A percentile compares a stretch with the other conserved stretches of the same genome.
phyloP scores from a whole-genome alignment of 2,888 invertebrate species.

The Agrochola lychnidis region DNA sequence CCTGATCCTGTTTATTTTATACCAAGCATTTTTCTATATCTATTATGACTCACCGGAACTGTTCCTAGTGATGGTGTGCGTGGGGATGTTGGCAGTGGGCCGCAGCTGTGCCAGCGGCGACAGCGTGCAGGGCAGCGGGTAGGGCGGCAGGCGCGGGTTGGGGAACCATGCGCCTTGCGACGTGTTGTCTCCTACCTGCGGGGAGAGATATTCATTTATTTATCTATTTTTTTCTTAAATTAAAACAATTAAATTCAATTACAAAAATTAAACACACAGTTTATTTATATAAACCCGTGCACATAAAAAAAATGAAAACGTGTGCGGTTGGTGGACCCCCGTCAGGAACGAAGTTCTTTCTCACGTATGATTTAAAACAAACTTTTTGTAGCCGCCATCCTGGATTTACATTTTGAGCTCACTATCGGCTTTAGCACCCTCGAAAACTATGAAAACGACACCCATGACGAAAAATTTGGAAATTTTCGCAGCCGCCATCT shows the following conservation, averaged over 20 bases:
- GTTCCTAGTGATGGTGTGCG: constrained; percentile 87
- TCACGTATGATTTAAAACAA: too few species aligned
- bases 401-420: too few species aligned
- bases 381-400: too few species aligned
- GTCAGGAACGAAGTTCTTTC: too few species aligned
- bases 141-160: constrained; percentile 97
- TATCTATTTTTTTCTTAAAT: too few species aligned
- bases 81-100: constrained; percentile 90
- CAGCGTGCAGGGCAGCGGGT: constrained; percentile 95
- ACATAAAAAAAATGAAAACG: not conserved
- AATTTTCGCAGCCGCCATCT: too few species aligned
- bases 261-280: too few species aligned
- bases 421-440: too few species aligned
- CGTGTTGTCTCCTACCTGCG: constrained; percentile 77
- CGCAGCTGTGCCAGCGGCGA: constrained; percentile 96
- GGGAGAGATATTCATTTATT: not conserved
- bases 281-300: not conserved
- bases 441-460: too few species aligned
- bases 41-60: constrained; percentile 83
- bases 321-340: too few species aligned
- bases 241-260: not conserved
- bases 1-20: too few species aligned
- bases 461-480: too few species aligned
- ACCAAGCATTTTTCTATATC: not conserved
- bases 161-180: constrained; percentile 92